Conservation (phyloP, 2,113 vertebrate species). For the Vombatus ursinus region DNA sequence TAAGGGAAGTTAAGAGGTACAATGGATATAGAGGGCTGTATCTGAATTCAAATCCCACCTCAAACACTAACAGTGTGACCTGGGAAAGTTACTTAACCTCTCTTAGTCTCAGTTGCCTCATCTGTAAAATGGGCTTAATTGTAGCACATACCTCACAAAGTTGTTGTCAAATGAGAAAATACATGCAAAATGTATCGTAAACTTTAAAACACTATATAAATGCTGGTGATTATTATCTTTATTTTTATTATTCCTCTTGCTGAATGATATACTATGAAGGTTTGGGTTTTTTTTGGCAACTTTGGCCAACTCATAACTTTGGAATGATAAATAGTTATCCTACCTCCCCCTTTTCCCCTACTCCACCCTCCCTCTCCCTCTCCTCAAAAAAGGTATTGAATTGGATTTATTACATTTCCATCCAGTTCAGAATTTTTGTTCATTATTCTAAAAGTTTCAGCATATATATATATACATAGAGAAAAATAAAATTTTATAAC, state of each 20-base stretch:
- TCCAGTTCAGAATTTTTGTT: background rate
- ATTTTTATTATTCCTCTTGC: too few species aligned
- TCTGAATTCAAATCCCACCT: background rate
- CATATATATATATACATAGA: background rate
- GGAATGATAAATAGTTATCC: background rate
- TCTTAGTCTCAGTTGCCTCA: background rate
- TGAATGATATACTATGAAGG: too few species aligned
- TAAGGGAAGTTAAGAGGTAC: background rate
- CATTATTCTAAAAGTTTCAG: background rate
- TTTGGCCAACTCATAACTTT: background rate
- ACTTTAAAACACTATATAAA: background rate
- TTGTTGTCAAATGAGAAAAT: background rate
- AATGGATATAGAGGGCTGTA: background rate
- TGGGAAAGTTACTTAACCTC: background rate
- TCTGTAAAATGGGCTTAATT: background rate
- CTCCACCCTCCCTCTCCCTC: background rate
- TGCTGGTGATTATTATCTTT: background rate
- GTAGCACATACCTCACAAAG: background rate
- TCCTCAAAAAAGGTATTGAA: background rate
- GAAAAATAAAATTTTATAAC: background rate
- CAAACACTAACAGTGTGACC: background rate
- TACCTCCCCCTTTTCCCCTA: background rate
- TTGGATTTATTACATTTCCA: background rate
- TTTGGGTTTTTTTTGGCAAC: background rate
- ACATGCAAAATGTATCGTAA: background rate